Base-by-base conservation (phyloP, 2,888 invertebrate genomes). In the Phasia obesa region DNA sequence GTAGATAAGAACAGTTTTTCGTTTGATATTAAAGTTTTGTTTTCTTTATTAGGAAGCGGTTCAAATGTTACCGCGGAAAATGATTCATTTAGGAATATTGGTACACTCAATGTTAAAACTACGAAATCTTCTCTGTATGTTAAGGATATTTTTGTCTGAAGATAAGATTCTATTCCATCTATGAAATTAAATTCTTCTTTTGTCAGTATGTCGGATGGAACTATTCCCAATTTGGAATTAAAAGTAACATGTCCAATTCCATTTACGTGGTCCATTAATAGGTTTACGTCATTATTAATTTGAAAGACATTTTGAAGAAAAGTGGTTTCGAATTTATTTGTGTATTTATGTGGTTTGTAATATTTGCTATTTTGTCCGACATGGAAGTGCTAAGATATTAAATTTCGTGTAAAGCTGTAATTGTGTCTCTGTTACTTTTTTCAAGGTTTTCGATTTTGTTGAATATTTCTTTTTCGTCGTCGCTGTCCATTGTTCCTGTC, bases 401-500 rank as follows among this genome's bases (percentile, higher is more conserved):
- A 6, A 51, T 25, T 51, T 51, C 25, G n/a, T 51, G 15, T 47
- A 64, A 13, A 9, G 64, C n/a, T 4, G 13, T 27, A 27, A 38
- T 38, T 38, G 38, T 38, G 13, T 38, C 38, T 38, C 13, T 3
- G 38, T 38, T 38, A 38, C 13, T 38, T 38, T 38, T 38, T 15
- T 42, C 4, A 13, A 42, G 4, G 13, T 42, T 11, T 42, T 19
- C 5, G 2, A 59, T 59, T 13, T 21, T 21, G 0, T 60, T 23
- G 38, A 42, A 5, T n/a, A 60, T 60, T 60, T 42, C 2, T 15
- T 75, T 47, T 64, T 83, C 78, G 65, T 84, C 81, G 13, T 85
- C 76, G 23, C 64, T 70, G 65, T 85, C 84, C 81, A 85, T 85
- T n/a, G 79, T 81, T 21, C 84, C 79, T 38, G 81, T 55, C 7